phyloP scores from a whole-genome alignment of 2,888 invertebrate species.

The Yponomeuta sedellus region DNA sequence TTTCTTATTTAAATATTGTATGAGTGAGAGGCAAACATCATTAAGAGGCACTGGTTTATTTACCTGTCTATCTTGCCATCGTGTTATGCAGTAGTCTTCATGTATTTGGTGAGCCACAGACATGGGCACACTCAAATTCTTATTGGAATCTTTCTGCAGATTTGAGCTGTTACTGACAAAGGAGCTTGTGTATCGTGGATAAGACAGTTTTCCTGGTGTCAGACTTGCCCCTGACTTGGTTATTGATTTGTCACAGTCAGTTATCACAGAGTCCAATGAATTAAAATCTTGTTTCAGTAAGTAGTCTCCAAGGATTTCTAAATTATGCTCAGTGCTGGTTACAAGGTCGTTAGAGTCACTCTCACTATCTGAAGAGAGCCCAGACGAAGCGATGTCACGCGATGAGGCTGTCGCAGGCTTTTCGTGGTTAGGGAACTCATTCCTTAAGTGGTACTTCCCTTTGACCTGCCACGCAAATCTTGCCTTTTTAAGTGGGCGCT shows the following conservation, averaged over 20 bases:
- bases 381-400: slow-evolving; percentile 30
- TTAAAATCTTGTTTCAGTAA: slow-evolving; percentile 55
- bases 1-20: too few relatives aligned
- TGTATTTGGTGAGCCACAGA: slow-evolving; percentile 38
- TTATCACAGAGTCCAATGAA: slow-evolving; percentile 45
- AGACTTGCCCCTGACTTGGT: slow-evolving; percentile 40
- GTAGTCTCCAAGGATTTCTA: slow-evolving; percentile 57
- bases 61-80: slow-evolving; percentile 82
- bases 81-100: slow-evolving; percentile 61
- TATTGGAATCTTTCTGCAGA: background rate
- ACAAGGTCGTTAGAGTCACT: slow-evolving; percentile 34
- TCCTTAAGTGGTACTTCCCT: slow-evolving; percentile 78
- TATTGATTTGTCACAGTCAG: slow-evolving; percentile 40
- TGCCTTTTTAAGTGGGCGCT: slow-evolving; percentile 80
- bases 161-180: background rate
- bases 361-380: slow-evolving; percentile 35
- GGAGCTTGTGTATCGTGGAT: slow-evolving; percentile 41
- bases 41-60: slow-evolving; percentile 7
- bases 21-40: too few relatives aligned
- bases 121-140: slow-evolving; percentile 29
- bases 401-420: slow-evolving; percentile 25
- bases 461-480: slow-evolving; percentile 82
- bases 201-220: slow-evolving; percentile 38
- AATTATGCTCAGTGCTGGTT: slow-evolving; percentile 51
- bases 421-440: slow-evolving; percentile 39